Evolutionary conservation across 2,113 vertebrate species (phyloP), one percentile per base, ranked within the genome.

Genomic region (Coreoperca whiteheadi): DNA sequence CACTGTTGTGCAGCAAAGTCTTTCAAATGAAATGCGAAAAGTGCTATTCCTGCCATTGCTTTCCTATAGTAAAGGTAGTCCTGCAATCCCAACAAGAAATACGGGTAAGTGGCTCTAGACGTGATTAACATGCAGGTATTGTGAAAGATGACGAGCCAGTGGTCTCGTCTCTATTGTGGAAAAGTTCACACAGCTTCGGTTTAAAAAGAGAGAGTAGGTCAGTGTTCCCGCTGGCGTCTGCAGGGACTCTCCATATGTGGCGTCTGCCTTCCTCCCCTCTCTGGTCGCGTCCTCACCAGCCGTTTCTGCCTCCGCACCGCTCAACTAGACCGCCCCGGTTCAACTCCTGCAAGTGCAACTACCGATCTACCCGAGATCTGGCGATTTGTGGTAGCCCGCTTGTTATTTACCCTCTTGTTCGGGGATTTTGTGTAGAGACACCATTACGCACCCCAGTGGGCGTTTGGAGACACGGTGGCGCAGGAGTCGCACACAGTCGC

Each of bases 371-470:
- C 30, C 11, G 46, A 1, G 3, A 21, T 63, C 25, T 25, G n/a
- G 59, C 32, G 4, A 57, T 68, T 18, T 69, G 25, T 51, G 34
- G 18, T 3, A 39, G 37, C 37, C 8, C 12, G 9, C 21, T 60
- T 60, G 20, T 63, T 81, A 68, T 80, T 48, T 39, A 21, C 28
- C 54, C 18, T 11, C 51, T 41, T 48, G 32, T 71, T 46, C 14
- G 18, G 80, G 25, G 74, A 43, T 82, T 67, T 56, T 48, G 25
- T 74, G 72, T 63, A 37, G 48, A 88, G 83, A 91, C 69, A 64
- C 82, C 76, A n/a, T 89, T 93, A 95, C 92, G 92, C 90, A 80
- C 90, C 88, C 88, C 92, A 92, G 92, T 91, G 92, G 93, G 89
- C 92, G 90, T 92, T 87, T 85, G 82, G 92, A 81, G 81, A 91